These are phyloP conservation scores for Pherbina coryleti DNA, from an alignment of 2,888 invertebrate species.

Conservation along the genomic window DNA sequence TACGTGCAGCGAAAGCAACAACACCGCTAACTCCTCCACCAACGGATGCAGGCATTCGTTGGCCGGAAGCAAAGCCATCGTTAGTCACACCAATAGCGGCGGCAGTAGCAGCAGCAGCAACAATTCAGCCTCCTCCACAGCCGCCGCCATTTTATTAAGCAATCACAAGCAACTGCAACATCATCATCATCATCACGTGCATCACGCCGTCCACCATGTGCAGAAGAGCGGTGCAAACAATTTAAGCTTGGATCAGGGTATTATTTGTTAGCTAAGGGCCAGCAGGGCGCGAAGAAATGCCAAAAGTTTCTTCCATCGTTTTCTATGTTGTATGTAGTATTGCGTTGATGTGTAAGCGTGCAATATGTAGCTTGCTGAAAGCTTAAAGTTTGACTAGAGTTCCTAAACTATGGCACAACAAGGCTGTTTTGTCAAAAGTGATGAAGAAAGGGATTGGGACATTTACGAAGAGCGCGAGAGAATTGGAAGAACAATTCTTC, in stretches of 20 bases:
- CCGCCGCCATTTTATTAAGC: constrained; percentile 42
- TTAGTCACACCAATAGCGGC: constrained; percentile 43
- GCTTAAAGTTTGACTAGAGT: not conserved
- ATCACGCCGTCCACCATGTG: constrained; percentile 58
- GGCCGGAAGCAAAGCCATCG: constrained; percentile 46
- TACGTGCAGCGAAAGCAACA: constrained; percentile 52
- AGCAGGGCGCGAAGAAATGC: constrained; percentile 68
- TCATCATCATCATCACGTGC: constrained; percentile 51
- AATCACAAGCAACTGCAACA: constrained; percentile 40
- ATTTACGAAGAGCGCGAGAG: not conserved
- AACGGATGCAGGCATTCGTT: constrained; percentile 56
- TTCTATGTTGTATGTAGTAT: constrained; percentile 68
- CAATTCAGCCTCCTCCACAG: constrained; percentile 18
- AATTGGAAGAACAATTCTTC: no score
- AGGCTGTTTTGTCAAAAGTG: not conserved
- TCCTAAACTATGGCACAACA: not conserved
- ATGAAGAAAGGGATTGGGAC: not conserved
- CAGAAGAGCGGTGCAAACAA: constrained; percentile 65
- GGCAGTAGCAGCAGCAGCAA: constrained; percentile 41
- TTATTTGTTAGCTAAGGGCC: constrained; percentile 70
- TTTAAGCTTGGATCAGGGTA: constrained; percentile 68
- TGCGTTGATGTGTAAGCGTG: constrained; percentile 42
- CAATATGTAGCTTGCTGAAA: not conserved
- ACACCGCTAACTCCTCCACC: constrained; percentile 26
- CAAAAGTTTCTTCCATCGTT: constrained; percentile 69